Base-by-base conservation (phyloP, 2,797 vertebrate species). In the Manis crassicaudata region DNA sequence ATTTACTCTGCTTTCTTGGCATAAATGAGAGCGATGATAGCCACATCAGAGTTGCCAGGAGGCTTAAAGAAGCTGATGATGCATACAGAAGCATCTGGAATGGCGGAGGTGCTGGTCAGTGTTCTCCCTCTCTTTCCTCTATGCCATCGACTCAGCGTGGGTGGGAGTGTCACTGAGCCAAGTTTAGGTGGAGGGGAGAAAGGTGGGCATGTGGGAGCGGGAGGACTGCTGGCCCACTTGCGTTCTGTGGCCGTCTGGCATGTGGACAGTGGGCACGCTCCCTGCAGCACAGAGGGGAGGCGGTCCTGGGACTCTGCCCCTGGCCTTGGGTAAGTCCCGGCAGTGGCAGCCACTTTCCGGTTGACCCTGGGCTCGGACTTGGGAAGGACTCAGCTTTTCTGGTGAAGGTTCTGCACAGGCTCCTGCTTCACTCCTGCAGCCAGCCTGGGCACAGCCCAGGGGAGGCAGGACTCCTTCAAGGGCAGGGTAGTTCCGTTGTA, bases 231-330 rank as follows among this genome's bases (percentile, higher is more conserved):
- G 6, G 3, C 18, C 27, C 10, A 5, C 43, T 11, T 21, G 32
- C 25, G 14, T 23, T 68, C 27, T 6, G 21, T 14, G 7, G 54
- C 32, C 35, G 10, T 50, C 29, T 12, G 37, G 50, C 27, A 20
- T 62, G 54, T 2, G 0, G 23, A 50, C 32, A 58, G 63, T 0
- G 0, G 88, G 6, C 4, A 0, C 56, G 43, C 20, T 40, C 20
- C 67, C 58, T 82, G 67, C 10, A 4, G 18, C 9, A 9, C 17
- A 52, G 32, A 70, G 27, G 18, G 46, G 16, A 17, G 20, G 23
- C 10, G 10, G 46, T 9, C 10, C 10, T 46, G 46, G 46, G 46
- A 10, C 46, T 46, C 11, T 46, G 46, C 46, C 11, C 9, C 13
- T 3, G 25, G 14, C 32, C 5, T 9, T 12, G 5, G 12, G 1